Evolutionary conservation across 2,888 invertebrate genomes (phyloP).

Genomic region (Gandaritis pyraliata): DNA sequence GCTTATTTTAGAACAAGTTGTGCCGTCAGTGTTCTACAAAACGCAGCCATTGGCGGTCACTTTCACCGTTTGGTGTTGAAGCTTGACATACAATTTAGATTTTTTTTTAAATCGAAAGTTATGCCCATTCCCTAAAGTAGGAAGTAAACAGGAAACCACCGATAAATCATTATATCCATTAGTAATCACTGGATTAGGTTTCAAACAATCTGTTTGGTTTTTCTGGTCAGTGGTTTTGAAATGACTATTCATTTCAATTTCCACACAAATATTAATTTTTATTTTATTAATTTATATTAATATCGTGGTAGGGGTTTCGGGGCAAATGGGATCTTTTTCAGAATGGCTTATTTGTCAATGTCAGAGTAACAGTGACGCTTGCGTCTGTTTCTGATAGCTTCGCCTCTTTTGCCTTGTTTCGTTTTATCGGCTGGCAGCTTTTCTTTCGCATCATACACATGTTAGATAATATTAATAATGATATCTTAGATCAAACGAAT

Average conservation of each 20-base stretch:
- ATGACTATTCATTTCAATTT: slow-evolving; percentile 45
- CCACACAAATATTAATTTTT: slow-evolving; percentile 39
- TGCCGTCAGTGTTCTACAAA: no score
- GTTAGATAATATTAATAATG: slow-evolving; percentile 42
- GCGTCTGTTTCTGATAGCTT: slow-evolving; percentile 74
- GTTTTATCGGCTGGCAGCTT: slow-evolving; percentile 68
- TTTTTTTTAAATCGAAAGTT: no score
- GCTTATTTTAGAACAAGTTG: no score
- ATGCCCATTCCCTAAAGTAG: no score
- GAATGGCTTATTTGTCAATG: slow-evolving; percentile 78
- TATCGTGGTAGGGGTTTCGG: slow-evolving; percentile 64
- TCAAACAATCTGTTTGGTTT: not conserved
- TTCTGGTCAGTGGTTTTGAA: slow-evolving; percentile 11
- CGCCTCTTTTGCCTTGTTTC: slow-evolving; percentile 62
- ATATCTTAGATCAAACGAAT: slow-evolving; percentile 36
- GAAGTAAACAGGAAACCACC: no score
- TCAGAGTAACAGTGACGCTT: slow-evolving; percentile 68
- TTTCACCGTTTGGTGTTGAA: no score
- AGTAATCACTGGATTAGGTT: not conserved
- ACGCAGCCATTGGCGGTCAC: no score
- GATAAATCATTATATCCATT: not conserved
- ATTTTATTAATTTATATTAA: slow-evolving; percentile 53
- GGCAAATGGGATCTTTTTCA: slow-evolving; percentile 72
- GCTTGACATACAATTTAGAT: no score
- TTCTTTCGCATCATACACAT: slow-evolving; percentile 44